Conservation (phyloP, 1,140 invertebrate genomes). For the Drosophila sturtevanti region DNA sequence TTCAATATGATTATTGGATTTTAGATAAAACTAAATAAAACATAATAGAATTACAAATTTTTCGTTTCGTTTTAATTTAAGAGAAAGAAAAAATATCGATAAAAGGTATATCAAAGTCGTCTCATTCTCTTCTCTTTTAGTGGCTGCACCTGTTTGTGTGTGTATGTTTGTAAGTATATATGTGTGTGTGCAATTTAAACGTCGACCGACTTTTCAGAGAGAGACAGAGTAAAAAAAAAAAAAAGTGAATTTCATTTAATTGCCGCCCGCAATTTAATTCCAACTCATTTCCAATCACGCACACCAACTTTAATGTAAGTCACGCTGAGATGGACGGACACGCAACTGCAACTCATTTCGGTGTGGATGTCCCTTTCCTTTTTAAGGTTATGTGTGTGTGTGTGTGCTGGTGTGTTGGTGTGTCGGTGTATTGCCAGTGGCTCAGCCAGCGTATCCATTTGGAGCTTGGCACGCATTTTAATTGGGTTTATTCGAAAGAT, state of each 20-base stretch:
- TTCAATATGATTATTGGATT: no score
- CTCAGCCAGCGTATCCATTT: slow-evolving; percentile 2
- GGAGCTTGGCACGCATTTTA: slow-evolving; percentile 18
- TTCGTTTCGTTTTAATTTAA: no score
- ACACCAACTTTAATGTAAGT: slow-evolving; percentile 11
- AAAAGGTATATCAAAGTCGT: no score
- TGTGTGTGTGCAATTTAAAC: slow-evolving; percentile 33
- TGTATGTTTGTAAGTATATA: not conserved
- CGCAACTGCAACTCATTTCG: slow-evolving; percentile 37
- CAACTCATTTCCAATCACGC: slow-evolving; percentile 60
- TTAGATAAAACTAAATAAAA: no score
- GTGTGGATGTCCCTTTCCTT: no score
- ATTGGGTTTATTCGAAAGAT: slow-evolving; percentile 11
- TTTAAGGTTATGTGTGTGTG: no score
- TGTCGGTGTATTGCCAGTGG: not conserved
- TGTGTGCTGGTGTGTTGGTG: no score
- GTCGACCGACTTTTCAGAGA: slow-evolving; percentile 33
- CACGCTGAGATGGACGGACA: slow-evolving; percentile 1
- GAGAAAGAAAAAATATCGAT: no score
- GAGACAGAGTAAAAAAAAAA: not conserved
- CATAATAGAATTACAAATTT: no score
- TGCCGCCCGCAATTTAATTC: slow-evolving; percentile 54
- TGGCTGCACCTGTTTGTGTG: not conserved
- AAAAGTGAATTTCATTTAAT: slow-evolving; percentile 47
- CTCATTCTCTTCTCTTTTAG: no score